These are phyloP conservation scores for Mastigias papua DNA, from an alignment of 30 jellyfish, hydroid and myxozoan genomes.

Conservation along the genomic window DNA sequence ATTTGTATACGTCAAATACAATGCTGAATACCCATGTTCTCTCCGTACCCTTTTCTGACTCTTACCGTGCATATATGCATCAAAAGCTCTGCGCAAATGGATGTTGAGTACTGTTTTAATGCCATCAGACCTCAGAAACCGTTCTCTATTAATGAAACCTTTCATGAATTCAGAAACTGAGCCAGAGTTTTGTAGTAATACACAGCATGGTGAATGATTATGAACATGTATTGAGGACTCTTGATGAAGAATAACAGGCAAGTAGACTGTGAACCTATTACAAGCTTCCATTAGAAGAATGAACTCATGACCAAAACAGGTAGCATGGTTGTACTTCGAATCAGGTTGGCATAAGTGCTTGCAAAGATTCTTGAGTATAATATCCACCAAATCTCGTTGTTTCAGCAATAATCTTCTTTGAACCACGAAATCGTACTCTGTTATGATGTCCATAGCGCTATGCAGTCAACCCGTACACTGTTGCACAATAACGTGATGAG, in stretches of 20 bases:
- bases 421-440: slow-evolving; percentile 10
- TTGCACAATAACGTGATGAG: background rate
- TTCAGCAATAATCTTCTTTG: background rate
- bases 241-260: background rate
- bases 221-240: background rate
- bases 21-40: background rate
- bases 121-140: background rate
- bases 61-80: background rate
- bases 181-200: background rate
- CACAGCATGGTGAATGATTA: slow-evolving; percentile 6
- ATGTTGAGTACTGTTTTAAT: background rate
- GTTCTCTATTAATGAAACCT: background rate
- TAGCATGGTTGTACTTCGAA: too few relatives aligned
- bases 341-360: background rate
- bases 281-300: background rate
- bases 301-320: background rate
- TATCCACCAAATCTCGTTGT: background rate
- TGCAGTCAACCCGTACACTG: background rate
- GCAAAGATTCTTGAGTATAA: background rate
- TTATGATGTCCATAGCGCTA: background rate
- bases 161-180: background rate
- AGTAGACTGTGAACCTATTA: background rate
- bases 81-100: background rate
- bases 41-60: too few relatives aligned
- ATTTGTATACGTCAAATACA: background rate